These are phyloP conservation scores for Drosophila lacertosa DNA, from an alignment of 1,140 invertebrate genomes.

Conservation along the genomic window DNA sequence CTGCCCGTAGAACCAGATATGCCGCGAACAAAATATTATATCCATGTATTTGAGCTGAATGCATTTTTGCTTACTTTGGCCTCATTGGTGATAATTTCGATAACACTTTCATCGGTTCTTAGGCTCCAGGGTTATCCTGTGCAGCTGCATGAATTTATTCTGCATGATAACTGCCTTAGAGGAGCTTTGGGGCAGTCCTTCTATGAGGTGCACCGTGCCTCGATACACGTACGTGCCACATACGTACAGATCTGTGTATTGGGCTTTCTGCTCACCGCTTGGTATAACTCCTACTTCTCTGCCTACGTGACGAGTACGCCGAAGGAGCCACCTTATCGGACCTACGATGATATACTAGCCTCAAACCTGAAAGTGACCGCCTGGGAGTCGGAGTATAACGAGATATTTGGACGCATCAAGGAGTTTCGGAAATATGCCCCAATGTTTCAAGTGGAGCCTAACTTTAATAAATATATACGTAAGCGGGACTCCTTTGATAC, in stretches of 20 bases:
- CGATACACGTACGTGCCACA: conserved; percentile 55
- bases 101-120: conserved; percentile 42
- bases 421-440: conserved; percentile 61
- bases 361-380: conserved; percentile 56
- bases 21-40: conserved; percentile 63
- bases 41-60: conserved; percentile 60
- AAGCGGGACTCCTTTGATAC: conserved; percentile 59
- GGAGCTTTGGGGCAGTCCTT: conserved; percentile 73
- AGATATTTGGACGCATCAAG: conserved; percentile 48
- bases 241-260: conserved; percentile 72
- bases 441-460: conserved; percentile 60
- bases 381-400: conserved; percentile 61
- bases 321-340: conserved; percentile 47
- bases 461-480: conserved; percentile 48
- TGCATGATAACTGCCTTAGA: conserved; percentile 68
- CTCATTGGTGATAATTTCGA: conserved; percentile 47
- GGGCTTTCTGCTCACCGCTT: conserved; percentile 70
- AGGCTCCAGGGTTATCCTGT: conserved; percentile 51
- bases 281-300: conserved; percentile 77
- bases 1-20: conserved; percentile 69
- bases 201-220: conserved; percentile 51
- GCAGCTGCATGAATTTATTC: conserved; percentile 47
- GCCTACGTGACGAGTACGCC: conserved; percentile 70
- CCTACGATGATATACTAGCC: conserved; percentile 63
- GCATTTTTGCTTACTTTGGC: conserved; percentile 59